These are phyloP conservation scores for Laticauda colubrina DNA, from an alignment of 2,113 vertebrate species.

Conservation along the genomic window DNA sequence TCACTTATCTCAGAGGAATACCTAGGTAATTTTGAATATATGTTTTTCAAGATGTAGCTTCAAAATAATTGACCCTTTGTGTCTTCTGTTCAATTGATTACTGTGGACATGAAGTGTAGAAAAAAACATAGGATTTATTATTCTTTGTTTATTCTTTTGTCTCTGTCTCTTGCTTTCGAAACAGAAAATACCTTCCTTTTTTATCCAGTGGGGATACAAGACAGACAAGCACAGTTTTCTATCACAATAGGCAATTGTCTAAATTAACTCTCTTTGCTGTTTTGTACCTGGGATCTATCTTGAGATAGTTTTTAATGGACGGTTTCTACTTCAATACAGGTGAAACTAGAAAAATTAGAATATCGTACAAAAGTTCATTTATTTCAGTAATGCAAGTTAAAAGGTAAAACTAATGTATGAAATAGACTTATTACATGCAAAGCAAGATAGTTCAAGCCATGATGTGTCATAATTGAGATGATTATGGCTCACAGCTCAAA, in stretches of 20 bases:
- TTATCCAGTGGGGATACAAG: neutral
- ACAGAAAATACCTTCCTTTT: neutral
- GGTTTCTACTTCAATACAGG: too few relatives aligned
- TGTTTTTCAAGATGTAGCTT: neutral
- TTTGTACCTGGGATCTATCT: neutral
- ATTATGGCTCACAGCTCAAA: too few relatives aligned
- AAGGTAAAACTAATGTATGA: too few relatives aligned
- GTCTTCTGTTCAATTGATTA: neutral
- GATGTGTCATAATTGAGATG: too few relatives aligned
- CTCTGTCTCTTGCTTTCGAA: neutral
- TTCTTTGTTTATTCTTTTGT: neutral
- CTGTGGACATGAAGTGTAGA: neutral
- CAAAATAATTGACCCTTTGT: neutral
- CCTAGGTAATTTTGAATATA: neutral
- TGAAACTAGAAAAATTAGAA: too few relatives aligned
- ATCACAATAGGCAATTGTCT: neutral
- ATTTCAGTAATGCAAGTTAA: too few relatives aligned
- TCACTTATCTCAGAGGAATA: neutral
- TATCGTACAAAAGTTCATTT: too few relatives aligned
- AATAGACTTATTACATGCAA: too few relatives aligned
- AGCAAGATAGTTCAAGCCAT: too few relatives aligned
- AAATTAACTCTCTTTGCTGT: neutral
- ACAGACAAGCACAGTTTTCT: neutral
- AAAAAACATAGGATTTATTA: neutral
- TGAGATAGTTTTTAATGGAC: too few relatives aligned